Percentiles rank a stretch among this genome's conserved stretches.
phyloP scores from a whole-genome alignment of 2,113 vertebrate genomes.

The Ondatra zibethicus region DNA sequence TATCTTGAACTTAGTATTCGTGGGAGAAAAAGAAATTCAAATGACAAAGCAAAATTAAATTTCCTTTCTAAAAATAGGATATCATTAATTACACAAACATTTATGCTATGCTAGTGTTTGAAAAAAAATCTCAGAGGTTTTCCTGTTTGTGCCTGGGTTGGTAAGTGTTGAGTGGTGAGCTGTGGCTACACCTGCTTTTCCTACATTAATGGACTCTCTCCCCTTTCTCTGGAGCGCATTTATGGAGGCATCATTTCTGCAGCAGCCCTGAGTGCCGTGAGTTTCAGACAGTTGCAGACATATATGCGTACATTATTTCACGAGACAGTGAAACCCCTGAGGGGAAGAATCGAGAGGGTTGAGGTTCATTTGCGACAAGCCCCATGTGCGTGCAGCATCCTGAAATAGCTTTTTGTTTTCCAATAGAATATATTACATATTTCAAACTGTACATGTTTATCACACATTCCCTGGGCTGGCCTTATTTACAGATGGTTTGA shows the following conservation, averaged over 20 bases:
- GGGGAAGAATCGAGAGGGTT: slow-evolving; percentile 6
- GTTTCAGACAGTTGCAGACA: neutral
- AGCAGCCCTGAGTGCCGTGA: slow-evolving; percentile 34
- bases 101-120: neutral
- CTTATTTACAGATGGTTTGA: slow-evolving; percentile 77
- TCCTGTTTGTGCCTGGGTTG: neutral
- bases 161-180: neutral
- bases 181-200: slow-evolving; percentile 4
- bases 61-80: neutral
- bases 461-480: slow-evolving; percentile 58
- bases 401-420: slow-evolving; percentile 77
- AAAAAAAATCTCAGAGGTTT: neutral
- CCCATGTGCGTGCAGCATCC: slow-evolving; percentile 51
- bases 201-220: slow-evolving; percentile 9
- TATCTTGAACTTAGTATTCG: neutral
- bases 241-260: slow-evolving; percentile 43
- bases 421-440: slow-evolving; percentile 74
- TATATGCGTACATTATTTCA: slow-evolving; percentile 49
- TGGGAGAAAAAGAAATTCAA: neutral
- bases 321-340: neutral
- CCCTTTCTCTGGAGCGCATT: slow-evolving; percentile 28
- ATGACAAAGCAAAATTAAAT: slow-evolving; percentile 27
- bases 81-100: neutral
- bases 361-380: slow-evolving; percentile 44
- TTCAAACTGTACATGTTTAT: slow-evolving; percentile 77